phyloP scores from a whole-genome alignment of 2,797 vertebrate genomes.

The Melanogrammus aeglefinus region DNA sequence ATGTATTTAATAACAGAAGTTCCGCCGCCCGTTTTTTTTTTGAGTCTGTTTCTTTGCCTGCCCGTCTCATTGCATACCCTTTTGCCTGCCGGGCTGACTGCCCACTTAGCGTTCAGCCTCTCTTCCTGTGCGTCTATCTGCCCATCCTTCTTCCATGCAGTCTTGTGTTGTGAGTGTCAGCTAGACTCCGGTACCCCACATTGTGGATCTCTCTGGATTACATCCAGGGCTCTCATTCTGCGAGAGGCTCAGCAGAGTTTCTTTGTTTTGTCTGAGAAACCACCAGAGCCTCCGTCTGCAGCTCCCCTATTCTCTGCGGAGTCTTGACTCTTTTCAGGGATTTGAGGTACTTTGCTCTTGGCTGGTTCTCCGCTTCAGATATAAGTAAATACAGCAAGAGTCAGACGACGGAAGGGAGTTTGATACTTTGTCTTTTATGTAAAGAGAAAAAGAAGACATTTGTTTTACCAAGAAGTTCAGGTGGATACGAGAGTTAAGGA shows the following conservation, averaged over 20 bases:
- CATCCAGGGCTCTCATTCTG: slow-evolving; percentile 33
- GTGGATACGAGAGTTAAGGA: not conserved
- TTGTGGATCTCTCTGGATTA: slow-evolving; percentile 20
- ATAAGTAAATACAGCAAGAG: slow-evolving; percentile 18
- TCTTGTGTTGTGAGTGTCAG: not conserved
- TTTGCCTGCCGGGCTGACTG: no score
- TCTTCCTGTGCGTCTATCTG: not conserved
- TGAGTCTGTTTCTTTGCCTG: slow-evolving; percentile 3
- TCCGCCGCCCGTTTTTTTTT: not conserved
- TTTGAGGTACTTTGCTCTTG: slow-evolving; percentile 36
- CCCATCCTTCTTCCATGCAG: not conserved
- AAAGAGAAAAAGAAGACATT: not conserved
- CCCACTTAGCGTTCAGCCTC: no score
- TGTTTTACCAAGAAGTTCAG: not conserved
- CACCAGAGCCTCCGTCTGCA: slow-evolving; percentile 31
- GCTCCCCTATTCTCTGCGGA: slow-evolving; percentile 26
- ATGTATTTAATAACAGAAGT: not conserved
- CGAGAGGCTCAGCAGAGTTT: slow-evolving; percentile 33
- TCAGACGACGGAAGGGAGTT: slow-evolving; percentile 20
- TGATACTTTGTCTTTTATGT: not conserved
- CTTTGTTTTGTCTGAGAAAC: slow-evolving; percentile 42
- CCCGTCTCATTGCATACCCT: not conserved
- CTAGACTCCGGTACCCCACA: slow-evolving; percentile 9
- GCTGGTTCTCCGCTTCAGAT: slow-evolving; percentile 28
- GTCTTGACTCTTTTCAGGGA: slow-evolving; percentile 22